phyloP scores from a whole-genome alignment of 2,797 vertebrate genomes.

The Hydrolagus colliei region DNA sequence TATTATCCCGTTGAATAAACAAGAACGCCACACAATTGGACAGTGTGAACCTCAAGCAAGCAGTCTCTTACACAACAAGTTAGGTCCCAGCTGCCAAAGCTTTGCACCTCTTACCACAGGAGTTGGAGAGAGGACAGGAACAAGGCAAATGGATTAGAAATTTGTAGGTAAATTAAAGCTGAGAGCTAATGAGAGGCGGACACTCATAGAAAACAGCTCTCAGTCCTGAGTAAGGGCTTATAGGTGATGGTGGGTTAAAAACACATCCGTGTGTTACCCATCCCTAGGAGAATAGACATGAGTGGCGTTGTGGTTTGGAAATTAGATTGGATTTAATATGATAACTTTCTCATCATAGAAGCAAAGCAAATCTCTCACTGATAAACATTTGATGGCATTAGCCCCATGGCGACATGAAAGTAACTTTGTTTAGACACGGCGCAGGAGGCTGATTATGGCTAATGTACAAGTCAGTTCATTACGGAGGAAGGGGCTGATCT shows the following conservation, averaged over 20 bases:
- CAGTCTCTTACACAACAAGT: too few relatives aligned
- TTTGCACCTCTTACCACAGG: background rate
- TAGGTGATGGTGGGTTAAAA: background rate
- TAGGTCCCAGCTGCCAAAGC: too few relatives aligned
- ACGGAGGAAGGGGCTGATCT: slow-evolving; percentile 59
- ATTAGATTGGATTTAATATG: slow-evolving; percentile 24
- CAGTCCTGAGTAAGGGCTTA: background rate
- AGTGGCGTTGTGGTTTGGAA: background rate
- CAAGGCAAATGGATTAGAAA: background rate
- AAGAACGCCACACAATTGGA: too few relatives aligned
- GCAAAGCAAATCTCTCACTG: slow-evolving; percentile 55
- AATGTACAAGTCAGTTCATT: slow-evolving; percentile 57
- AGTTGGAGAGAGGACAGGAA: background rate
- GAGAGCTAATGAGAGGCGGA: slow-evolving; percentile 49
- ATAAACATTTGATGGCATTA: slow-evolving; percentile 56
- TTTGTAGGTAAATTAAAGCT: slow-evolving; percentile 40
- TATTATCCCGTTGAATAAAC: too few relatives aligned
- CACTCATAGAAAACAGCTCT: too few relatives aligned
- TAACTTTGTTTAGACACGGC: background rate
- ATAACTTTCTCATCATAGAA: slow-evolving; percentile 42
- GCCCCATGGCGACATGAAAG: background rate
- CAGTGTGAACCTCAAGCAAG: too few relatives aligned
- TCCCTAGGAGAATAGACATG: background rate
- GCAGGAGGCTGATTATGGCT: background rate
- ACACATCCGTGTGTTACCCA: background rate